These are phyloP conservation scores for Vanacampus margaritifer DNA, from an alignment of 2,113 vertebrate species.

Conservation along the genomic window DNA sequence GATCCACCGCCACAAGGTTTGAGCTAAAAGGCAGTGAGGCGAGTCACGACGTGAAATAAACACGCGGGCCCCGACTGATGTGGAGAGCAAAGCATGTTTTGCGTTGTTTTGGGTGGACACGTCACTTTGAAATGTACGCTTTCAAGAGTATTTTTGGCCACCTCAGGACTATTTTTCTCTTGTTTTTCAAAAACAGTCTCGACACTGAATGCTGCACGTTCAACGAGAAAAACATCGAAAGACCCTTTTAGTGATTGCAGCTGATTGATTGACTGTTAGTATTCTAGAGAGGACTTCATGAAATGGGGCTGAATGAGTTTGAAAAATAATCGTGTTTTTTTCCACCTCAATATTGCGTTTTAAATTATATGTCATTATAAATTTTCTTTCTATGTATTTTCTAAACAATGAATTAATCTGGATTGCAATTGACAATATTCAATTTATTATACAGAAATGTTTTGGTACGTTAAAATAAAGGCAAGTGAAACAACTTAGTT, in stretches of 20 bases:
- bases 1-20: not conserved
- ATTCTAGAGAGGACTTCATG: too few relatives aligned
- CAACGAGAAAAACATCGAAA: not conserved
- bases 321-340: too few relatives aligned
- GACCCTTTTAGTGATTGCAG: not conserved
- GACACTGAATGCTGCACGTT: not conserved
- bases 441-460: too few relatives aligned
- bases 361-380: too few relatives aligned
- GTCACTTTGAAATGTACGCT: constrained; percentile 13
- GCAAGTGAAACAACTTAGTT: too few relatives aligned
- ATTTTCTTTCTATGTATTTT: too few relatives aligned
- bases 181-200: not conserved
- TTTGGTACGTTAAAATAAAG: too few relatives aligned
- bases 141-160: constrained; percentile 4
- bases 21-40: not conserved
- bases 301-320: too few relatives aligned
- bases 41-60: constrained; percentile 5
- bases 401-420: too few relatives aligned
- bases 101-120: not conserved
- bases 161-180: not conserved
- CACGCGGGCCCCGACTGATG: constrained; percentile 9
- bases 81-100: not conserved
- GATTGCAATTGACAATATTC: too few relatives aligned
- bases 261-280: not conserved
- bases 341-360: too few relatives aligned